These are phyloP conservation scores for Lamproptera curius DNA, from an alignment of 2,888 invertebrate genomes.

Conservation along the genomic window DNA sequence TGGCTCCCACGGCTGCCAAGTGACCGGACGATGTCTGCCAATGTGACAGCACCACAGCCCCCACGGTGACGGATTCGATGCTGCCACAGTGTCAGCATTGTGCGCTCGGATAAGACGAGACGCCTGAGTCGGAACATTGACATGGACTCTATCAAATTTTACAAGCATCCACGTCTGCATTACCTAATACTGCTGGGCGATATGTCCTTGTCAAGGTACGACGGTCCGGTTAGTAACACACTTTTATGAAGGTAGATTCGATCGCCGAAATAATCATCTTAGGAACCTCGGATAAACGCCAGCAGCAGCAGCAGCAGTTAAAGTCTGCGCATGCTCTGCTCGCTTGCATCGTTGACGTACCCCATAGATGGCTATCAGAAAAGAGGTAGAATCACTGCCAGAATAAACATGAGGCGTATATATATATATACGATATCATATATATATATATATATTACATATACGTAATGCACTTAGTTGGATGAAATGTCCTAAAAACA, in stretches of 20 bases:
- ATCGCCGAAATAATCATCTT: constrained; percentile 41
- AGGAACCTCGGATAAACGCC: too few relatives aligned
- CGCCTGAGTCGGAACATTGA: too few relatives aligned
- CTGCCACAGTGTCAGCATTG: too few relatives aligned
- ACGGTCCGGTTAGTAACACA: constrained; percentile 45
- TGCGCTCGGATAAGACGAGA: too few relatives aligned
- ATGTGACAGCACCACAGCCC: too few relatives aligned
- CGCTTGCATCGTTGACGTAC: constrained; percentile 44
- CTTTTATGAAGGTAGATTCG: constrained; percentile 39
- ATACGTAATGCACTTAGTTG: too few relatives aligned
- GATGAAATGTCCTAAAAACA: too few relatives aligned
- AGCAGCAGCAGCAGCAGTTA: constrained; percentile 31
- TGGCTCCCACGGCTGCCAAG: too few relatives aligned
- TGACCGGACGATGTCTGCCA: too few relatives aligned
- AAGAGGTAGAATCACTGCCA: constrained; percentile 60
- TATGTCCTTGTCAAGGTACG: constrained; percentile 71
- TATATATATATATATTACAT: too few relatives aligned
- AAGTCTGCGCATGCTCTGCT: constrained; percentile 35
- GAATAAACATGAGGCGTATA: constrained; percentile 52
- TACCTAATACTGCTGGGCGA: too few relatives aligned
- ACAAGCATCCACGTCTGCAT: constrained; percentile 57
- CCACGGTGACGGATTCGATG: too few relatives aligned
- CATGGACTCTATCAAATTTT: constrained; percentile 48
- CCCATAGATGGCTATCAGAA: constrained; percentile 76
- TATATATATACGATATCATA: constrained; percentile 64